Evolutionary conservation across 2,888 invertebrate species (phyloP).

Genomic region (Drosophila phalerata): DNA sequence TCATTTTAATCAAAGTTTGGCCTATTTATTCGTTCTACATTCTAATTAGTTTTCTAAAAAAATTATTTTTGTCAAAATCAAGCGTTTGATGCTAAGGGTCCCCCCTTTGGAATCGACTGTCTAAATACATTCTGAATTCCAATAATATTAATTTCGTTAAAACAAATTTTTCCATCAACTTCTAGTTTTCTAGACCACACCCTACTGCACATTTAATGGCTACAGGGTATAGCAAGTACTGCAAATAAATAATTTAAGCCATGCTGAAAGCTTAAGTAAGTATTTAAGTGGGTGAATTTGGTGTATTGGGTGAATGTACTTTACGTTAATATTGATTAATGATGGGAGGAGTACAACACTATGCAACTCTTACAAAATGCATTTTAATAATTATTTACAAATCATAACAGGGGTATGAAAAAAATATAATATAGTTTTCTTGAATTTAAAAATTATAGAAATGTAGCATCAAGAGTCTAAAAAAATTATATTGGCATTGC

Average conservation of each 20-base stretch:
- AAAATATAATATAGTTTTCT: too few relatives aligned
- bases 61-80: too few relatives aligned
- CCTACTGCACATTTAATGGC: not conserved
- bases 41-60: too few relatives aligned
- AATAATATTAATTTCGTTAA: too few relatives aligned
- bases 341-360: not conserved
- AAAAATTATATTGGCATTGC: too few relatives aligned
- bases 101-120: too few relatives aligned
- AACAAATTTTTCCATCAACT: not conserved
- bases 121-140: too few relatives aligned
- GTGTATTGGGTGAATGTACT: slow-evolving; percentile 34
- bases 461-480: too few relatives aligned
- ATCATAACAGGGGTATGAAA: not conserved
- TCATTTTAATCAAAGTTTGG: too few relatives aligned
- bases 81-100: too few relatives aligned
- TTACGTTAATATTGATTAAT: slow-evolving; percentile 30
- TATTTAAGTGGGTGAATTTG: slow-evolving; percentile 17
- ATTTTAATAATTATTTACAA: not conserved
- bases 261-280: slow-evolving; percentile 8
- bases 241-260: slow-evolving; percentile 21
- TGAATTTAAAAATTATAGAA: too few relatives aligned
- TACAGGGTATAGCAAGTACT: slow-evolving; percentile 6
- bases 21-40: too few relatives aligned
- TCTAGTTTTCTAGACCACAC: not conserved
- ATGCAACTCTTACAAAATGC: not conserved